phyloP scores from a whole-genome alignment of 2,113 vertebrate species.

The Callipepla californica region DNA sequence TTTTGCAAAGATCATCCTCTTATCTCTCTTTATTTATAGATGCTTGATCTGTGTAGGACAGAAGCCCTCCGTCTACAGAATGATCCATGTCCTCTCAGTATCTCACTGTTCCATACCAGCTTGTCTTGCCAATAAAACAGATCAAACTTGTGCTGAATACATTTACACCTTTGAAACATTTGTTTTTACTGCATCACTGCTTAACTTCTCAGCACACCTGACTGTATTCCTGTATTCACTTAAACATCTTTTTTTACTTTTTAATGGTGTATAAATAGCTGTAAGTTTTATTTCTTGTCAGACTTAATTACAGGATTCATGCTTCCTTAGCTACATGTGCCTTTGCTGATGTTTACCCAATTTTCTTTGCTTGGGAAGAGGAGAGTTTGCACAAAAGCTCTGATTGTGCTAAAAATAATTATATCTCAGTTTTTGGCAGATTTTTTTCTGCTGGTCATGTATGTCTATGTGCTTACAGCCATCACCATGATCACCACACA shows the following conservation, averaged over 20 bases:
- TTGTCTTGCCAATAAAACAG: background rate
- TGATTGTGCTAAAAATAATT: background rate
- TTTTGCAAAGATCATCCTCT: background rate
- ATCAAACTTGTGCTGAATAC: background rate
- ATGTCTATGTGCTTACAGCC: accelerated
- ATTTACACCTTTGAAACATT: background rate
- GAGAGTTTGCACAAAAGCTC: background rate
- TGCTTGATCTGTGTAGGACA: background rate
- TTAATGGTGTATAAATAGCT: constrained; percentile 18
- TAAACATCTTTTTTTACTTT: background rate
- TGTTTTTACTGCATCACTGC: background rate
- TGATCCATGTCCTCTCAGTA: background rate
- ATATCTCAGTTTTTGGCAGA: background rate
- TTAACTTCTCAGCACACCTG: background rate
- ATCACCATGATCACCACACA: background rate
- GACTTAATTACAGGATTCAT: constrained; percentile 35
- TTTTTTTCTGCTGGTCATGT: background rate
- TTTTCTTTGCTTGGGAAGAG: background rate
- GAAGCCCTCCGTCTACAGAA: background rate
- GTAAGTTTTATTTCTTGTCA: constrained; percentile 21
- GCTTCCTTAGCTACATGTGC: background rate
- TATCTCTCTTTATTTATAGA: background rate
- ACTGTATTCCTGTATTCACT: background rate
- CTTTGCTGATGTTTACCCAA: constrained; percentile 9
- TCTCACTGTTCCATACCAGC: background rate